Evolutionary conservation across 1,140 invertebrate genomes (phyloP).

Genomic region (Paraescarpia echinospica): DNA sequence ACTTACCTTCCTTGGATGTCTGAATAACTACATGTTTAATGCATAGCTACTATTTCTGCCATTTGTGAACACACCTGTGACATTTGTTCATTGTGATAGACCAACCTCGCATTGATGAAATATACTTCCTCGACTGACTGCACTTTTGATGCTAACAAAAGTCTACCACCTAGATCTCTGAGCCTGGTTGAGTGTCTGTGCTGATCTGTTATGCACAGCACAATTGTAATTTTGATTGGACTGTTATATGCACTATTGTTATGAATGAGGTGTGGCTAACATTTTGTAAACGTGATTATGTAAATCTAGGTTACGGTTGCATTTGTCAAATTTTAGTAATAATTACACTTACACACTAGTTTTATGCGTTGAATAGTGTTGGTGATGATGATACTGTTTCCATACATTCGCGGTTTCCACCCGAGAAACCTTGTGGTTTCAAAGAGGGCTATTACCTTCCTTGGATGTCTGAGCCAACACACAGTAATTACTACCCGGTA

Average conservation of each 20-base stretch:
- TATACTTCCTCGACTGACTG: not conserved
- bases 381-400: constrained; percentile 20
- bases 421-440: constrained; percentile 3
- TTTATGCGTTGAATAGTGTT: no score
- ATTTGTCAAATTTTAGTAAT: no score
- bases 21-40: not conserved
- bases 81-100: not conserved
- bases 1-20: constrained; percentile 20
- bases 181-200: not conserved
- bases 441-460: constrained; percentile 8
- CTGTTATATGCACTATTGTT: not conserved
- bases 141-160: not conserved
- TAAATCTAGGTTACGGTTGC: no score
- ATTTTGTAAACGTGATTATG: no score
- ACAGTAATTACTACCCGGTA: not conserved
- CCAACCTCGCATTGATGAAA: not conserved
- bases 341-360: no score
- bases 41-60: no score
- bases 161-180: constrained; percentile 3
- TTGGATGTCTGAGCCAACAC: constrained; percentile 19
- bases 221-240: not conserved
- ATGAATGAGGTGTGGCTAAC: not conserved
- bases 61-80: no score
- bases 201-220: not conserved
- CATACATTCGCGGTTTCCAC: constrained; percentile 24